Conservation (phyloP, 2,888 invertebrate species). For the Drosophila subsilvestris region DNA sequence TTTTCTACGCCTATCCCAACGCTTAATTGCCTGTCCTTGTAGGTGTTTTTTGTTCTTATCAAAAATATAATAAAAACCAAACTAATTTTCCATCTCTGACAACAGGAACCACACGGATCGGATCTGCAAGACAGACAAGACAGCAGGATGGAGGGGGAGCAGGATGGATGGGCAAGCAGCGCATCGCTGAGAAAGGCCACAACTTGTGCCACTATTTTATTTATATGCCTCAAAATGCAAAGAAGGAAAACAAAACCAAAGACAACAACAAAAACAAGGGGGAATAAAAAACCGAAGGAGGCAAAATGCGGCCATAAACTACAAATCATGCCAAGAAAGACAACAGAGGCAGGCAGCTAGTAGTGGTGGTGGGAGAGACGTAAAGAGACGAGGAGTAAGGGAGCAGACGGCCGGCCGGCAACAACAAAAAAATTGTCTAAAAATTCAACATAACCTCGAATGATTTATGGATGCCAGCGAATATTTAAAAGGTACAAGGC, state of each 20-base stretch:
- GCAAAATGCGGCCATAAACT: conserved; percentile 71
- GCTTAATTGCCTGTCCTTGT: conserved; percentile 67
- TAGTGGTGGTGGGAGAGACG: not conserved
- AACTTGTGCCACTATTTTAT: conserved; percentile 72
- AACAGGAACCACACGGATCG: conserved; percentile 37
- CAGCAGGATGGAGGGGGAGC: not conserved
- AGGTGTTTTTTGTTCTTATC: conserved; percentile 43
- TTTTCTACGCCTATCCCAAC: conserved; percentile 17
- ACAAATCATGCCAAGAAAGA: conserved; percentile 75
- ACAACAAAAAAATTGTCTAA: conserved; percentile 75
- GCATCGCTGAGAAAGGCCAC: conserved; percentile 14
- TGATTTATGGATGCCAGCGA: conserved; percentile 82
- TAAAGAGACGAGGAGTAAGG: not conserved
- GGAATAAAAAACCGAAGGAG: conserved; percentile 25
- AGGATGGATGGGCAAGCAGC: not conserved
- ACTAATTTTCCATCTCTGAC: conserved; percentile 66
- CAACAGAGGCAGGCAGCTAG: conserved; percentile 35
- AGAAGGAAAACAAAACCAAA: conserved; percentile 34
- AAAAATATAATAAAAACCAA: conserved; percentile 21
- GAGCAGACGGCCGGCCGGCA: conserved; percentile 37
- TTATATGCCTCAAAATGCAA: conserved; percentile 67
- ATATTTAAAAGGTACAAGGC: conserved; percentile 80
- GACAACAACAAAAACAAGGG: conserved; percentile 27
- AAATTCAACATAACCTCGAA: conserved; percentile 83
- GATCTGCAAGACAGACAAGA: conserved; percentile 10